Base-by-base conservation (phyloP, 2,888 invertebrate genomes). In the Parapristionchus giblindavisi region DNA sequence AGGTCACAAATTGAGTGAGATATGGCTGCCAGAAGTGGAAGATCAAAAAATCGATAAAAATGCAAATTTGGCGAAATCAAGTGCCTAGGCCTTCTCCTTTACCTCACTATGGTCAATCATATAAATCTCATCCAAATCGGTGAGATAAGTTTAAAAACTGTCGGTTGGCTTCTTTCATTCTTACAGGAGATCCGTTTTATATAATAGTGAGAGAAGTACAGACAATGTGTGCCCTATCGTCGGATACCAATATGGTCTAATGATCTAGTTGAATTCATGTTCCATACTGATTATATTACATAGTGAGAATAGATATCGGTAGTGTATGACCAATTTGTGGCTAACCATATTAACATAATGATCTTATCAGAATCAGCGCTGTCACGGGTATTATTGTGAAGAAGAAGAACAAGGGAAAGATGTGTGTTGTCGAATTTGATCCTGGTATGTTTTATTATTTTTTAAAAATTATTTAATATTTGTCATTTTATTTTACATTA, bases 361-460 rank as follows among this genome's bases (percentile, higher is more conserved):
- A n/a, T n/a, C n/a, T 48, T 51, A 32, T 21, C n/a, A 68, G 68
- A 27, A 68, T 68, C 36, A 8, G 17, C 21, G 68, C 68, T 14
- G 52, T 68, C 32, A 52, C 68, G 2, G 68, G 68, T 24, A 52
- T 52, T 4, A 5, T 68, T 11, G 51, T 52, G 36, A 68, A 52
- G 71, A 40, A 40, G 40, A 71, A 54, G 5, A 58, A 58, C 6
- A 65, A 65, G 24, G 71, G 71, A 24, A 71, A 71, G 40, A 56
- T 58, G 71, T 56, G 71, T 29, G 56, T 58, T 14, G 58, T 71
- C n/a, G 71, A 71, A n/a, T 71, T 58, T 27, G 71, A 71, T 56
- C 32, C 71, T 5, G 71, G 71, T 68, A 43, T 43, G 43, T 43
- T 43, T 8, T 43, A 14, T 14, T 8, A 43, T 43, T 43, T 43